These are phyloP conservation scores for Fulica atra DNA, from an alignment of 2,113 vertebrate species.

Conservation along the genomic window DNA sequence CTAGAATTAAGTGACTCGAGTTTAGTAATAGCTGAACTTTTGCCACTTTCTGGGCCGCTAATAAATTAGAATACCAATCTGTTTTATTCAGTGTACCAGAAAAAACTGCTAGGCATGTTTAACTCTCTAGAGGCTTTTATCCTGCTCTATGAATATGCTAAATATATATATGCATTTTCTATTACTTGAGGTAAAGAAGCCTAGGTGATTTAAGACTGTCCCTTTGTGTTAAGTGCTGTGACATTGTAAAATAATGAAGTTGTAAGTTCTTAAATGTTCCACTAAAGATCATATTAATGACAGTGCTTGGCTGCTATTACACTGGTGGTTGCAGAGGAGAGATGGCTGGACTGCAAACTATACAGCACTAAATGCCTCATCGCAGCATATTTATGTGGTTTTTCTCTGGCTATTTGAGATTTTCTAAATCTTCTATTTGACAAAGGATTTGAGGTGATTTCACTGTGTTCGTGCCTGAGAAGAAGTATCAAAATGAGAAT, in stretches of 20 bases:
- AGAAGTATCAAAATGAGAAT: not conserved
- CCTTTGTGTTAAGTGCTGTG: not conserved
- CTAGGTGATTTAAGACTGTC: not conserved
- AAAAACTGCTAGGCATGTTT: not conserved
- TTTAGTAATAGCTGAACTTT: not conserved
- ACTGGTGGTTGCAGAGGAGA: not conserved
- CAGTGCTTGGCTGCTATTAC: not conserved
- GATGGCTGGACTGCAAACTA: not conserved
- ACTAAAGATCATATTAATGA: not conserved
- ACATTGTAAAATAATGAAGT: not conserved
- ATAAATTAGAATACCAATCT: not conserved
- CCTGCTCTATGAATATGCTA: not conserved
- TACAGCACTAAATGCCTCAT: not conserved
- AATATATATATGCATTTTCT: not conserved
- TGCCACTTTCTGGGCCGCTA: not conserved
- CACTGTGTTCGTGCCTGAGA: not conserved
- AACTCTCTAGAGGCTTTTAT: not conserved
- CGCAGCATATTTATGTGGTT: not conserved
- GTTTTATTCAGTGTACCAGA: not conserved
- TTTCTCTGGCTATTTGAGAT: not conserved
- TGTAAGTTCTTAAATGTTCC: not conserved
- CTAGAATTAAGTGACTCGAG: not conserved
- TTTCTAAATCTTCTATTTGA: not conserved
- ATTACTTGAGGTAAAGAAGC: not conserved
- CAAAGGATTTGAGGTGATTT: not conserved